Evolutionary conservation across 2,888 invertebrate species (phyloP).

Genomic region (Apamea epomidion): DNA sequence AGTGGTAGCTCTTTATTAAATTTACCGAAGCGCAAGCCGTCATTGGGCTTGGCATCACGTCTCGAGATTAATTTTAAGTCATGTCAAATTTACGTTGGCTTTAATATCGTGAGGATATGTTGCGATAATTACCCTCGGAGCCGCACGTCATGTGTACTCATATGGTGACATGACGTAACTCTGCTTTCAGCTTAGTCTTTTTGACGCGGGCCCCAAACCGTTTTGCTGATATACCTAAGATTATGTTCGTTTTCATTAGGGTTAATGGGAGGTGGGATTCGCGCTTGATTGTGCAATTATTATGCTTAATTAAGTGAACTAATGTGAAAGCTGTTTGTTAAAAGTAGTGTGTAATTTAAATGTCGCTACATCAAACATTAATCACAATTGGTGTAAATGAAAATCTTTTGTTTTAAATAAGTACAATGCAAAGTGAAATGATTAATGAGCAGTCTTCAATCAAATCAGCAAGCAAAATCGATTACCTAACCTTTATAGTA

Average conservation of each 20-base stretch:
- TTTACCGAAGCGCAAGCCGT: constrained; percentile 78
- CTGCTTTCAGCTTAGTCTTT: constrained; percentile 59
- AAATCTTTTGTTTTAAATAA: neutral
- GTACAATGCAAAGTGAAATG: neutral
- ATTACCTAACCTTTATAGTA: neutral
- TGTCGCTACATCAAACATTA: neutral
- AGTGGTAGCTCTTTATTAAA: constrained; percentile 85
- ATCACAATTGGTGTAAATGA: neutral
- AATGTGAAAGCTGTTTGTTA: constrained; percentile 4
- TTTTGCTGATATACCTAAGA: constrained; percentile 52
- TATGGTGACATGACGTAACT: constrained; percentile 61
- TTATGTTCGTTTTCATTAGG: constrained; percentile 35
- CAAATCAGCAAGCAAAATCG: neutral
- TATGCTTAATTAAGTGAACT: constrained; percentile 30
- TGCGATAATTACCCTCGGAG: constrained; percentile 70
- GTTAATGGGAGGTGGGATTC: constrained; percentile 37
- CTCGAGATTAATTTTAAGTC: constrained; percentile 84
- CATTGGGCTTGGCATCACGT: constrained; percentile 75
- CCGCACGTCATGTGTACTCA: constrained; percentile 52
- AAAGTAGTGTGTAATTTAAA: neutral
- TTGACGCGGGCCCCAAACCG: constrained; percentile 52
- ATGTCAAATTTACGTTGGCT: constrained; percentile 79
- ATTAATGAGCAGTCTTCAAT: neutral
- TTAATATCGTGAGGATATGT: constrained; percentile 78
- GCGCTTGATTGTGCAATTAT: constrained; percentile 35